phyloP scores from a whole-genome alignment of 2,113 vertebrate species.

The Centropristis striata region DNA sequence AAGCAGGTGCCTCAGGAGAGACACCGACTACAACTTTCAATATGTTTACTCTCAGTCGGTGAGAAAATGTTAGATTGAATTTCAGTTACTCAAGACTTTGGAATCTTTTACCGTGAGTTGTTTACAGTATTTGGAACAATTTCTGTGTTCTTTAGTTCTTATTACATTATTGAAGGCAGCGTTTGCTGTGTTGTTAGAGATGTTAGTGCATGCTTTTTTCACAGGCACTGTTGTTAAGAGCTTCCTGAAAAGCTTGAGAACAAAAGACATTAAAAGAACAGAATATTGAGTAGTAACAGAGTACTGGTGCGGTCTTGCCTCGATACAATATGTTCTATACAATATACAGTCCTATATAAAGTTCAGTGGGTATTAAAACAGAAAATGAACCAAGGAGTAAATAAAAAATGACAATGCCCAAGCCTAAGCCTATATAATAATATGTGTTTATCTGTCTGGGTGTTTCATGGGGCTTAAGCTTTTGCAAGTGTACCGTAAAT shows the following conservation, averaged over 20 bases:
- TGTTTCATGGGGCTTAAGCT: constrained; percentile 23
- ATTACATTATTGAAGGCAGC: not conserved
- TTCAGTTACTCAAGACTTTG: not conserved
- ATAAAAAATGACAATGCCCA: not conserved
- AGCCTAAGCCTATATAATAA: not conserved
- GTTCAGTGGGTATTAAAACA: constrained; percentile 2
- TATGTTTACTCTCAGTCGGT: not conserved
- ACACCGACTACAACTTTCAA: not conserved
- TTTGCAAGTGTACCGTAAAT: too few relatives aligned
- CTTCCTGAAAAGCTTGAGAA: constrained; percentile 21
- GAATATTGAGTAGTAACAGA: too few relatives aligned
- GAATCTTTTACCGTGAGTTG: not conserved
- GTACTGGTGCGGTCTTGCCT: not conserved
- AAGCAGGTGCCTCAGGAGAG: not conserved
- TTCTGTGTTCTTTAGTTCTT: not conserved
- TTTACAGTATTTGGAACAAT: not conserved
- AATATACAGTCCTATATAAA: not conserved
- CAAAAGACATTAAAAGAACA: constrained; percentile 15
- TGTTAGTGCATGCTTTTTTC: not conserved
- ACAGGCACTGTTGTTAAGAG: not conserved
- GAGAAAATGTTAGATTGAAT: not conserved
- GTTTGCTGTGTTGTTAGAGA: not conserved
- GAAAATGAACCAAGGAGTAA: not conserved
- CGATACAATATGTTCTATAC: not conserved
- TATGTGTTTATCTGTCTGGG: not conserved